A percentile compares a stretch with the other conserved stretches of the same genome.
Conservation (phyloP, 1,140 invertebrate species). For the Teleogryllus occipitalis region DNA sequence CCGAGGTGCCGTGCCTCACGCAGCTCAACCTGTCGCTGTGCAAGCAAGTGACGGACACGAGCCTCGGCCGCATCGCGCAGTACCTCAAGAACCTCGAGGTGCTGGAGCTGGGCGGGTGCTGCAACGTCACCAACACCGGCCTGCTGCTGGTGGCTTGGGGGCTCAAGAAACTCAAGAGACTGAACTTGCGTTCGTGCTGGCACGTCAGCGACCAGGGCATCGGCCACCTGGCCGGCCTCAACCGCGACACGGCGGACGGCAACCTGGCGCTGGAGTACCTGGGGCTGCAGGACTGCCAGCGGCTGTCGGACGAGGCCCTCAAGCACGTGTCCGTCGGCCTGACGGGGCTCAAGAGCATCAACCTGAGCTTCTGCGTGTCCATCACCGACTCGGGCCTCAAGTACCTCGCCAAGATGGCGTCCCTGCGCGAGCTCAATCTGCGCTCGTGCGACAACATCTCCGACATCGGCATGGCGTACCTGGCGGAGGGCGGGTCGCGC, state of each 20-base stretch:
- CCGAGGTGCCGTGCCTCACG: slow-evolving; percentile 60
- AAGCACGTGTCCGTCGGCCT: slow-evolving; percentile 74
- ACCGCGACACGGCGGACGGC: slow-evolving; percentile 52
- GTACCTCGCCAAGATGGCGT: slow-evolving; percentile 75
- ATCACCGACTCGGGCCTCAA: slow-evolving; percentile 79
- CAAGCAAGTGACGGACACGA: slow-evolving; percentile 86
- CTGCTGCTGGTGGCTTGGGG: slow-evolving; percentile 77
- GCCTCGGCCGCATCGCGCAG: slow-evolving; percentile 74
- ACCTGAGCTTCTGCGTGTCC: slow-evolving; percentile 88
- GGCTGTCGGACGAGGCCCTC: slow-evolving; percentile 78
- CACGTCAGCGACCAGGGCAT: slow-evolving; percentile 85
- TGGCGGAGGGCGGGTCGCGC: slow-evolving; percentile 75
- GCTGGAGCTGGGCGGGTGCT: slow-evolving; percentile 87
- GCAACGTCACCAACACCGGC: slow-evolving; percentile 80
- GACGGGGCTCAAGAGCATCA: slow-evolving; percentile 71
- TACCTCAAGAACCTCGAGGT: slow-evolving; percentile 71
- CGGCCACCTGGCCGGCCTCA: slow-evolving; percentile 72
- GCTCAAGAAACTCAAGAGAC: slow-evolving; percentile 63
- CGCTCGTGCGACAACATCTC: slow-evolving; percentile 89
- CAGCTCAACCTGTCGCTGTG: slow-evolving; percentile 83
- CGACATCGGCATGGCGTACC: slow-evolving; percentile 81
- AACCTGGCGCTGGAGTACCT: slow-evolving; percentile 70
- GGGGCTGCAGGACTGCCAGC: slow-evolving; percentile 88
- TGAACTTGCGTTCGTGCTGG: slow-evolving; percentile 87
- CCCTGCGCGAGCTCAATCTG: slow-evolving; percentile 78